phyloP scores from a whole-genome alignment of 1,140 invertebrate species.

The Pemphigus obesinymphae region DNA sequence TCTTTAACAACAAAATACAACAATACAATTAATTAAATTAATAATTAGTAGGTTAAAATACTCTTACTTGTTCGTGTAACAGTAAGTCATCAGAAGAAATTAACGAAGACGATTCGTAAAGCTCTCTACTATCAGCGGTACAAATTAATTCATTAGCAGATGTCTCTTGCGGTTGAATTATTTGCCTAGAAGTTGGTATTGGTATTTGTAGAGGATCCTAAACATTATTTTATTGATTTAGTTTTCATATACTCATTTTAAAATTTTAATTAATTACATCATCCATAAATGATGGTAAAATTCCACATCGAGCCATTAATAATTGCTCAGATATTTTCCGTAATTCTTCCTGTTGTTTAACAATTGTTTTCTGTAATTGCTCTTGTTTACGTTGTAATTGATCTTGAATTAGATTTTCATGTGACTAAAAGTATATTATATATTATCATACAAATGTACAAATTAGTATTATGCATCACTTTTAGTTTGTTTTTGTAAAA shows the following conservation, averaged over 20 bases:
- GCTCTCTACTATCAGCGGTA: background rate
- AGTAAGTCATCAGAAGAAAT: constrained; percentile 11
- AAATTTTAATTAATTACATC: constrained; percentile 48
- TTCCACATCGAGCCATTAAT: constrained; percentile 73
- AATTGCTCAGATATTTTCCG: constrained; percentile 77
- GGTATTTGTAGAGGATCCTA: constrained; percentile 8
- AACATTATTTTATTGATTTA: background rate
- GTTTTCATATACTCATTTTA: background rate
- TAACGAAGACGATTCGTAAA: background rate
- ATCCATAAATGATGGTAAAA: constrained; percentile 62
- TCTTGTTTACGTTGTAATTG: constrained; percentile 78
- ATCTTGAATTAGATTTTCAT: constrained; percentile 52
- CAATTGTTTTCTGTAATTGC: constrained; percentile 75
- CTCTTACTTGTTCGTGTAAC: background rate
- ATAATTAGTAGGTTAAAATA: background rate
- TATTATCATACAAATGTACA: background rate
- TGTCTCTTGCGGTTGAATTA: background rate
- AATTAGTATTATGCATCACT: background rate
- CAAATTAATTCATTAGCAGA: background rate
- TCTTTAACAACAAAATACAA: constrained; percentile 12
- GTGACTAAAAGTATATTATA: background rate
- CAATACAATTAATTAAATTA: background rate
- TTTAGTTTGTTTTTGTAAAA: too few relatives aligned
- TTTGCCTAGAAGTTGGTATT: background rate
- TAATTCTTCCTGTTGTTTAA: constrained; percentile 80